Conservation (phyloP, 2,888 invertebrate species). For the Aspidiotus rigidus region DNA sequence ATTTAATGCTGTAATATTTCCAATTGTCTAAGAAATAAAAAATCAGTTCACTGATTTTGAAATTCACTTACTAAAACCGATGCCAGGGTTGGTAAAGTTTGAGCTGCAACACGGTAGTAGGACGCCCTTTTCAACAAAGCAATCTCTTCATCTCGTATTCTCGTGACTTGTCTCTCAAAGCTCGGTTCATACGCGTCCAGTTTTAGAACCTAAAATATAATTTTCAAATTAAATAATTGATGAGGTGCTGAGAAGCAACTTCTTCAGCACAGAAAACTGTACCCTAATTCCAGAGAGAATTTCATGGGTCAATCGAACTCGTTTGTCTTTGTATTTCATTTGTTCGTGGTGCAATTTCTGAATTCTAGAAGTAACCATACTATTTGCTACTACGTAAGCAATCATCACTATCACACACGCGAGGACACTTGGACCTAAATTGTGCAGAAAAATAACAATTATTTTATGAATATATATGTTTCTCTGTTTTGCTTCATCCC, state of each 20-base stretch:
- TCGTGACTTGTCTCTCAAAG: conserved; percentile 49
- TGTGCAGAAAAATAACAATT: no score
- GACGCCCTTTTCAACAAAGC: conserved; percentile 45
- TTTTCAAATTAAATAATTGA: background rate
- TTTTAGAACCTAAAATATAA: conserved; percentile 46
- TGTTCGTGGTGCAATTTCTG: conserved; percentile 46
- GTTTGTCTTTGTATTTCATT: conserved; percentile 50
- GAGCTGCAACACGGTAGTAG: conserved; percentile 50
- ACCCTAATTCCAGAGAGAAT: conserved; percentile 39
- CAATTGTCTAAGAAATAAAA: no score
- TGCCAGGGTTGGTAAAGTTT: conserved; percentile 54
- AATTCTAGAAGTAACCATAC: conserved; percentile 45
- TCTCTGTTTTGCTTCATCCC: no score
- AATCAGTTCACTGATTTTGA: no score
- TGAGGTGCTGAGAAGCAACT: no score
- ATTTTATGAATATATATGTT: no score
- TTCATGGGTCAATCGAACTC: conserved; percentile 45
- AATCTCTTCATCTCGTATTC: conserved; percentile 51
- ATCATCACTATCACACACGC: conserved; percentile 50
- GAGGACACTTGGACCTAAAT: conserved; percentile 49
- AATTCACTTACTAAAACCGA: conserved; percentile 49
- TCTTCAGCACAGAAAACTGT: background rate
- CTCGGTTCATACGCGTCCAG: conserved; percentile 56
- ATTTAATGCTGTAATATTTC: background rate
- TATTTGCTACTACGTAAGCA: conserved; percentile 50